phyloP scores from a whole-genome alignment of 2,797 vertebrate genomes.

The Poliocrania exsul region DNA sequence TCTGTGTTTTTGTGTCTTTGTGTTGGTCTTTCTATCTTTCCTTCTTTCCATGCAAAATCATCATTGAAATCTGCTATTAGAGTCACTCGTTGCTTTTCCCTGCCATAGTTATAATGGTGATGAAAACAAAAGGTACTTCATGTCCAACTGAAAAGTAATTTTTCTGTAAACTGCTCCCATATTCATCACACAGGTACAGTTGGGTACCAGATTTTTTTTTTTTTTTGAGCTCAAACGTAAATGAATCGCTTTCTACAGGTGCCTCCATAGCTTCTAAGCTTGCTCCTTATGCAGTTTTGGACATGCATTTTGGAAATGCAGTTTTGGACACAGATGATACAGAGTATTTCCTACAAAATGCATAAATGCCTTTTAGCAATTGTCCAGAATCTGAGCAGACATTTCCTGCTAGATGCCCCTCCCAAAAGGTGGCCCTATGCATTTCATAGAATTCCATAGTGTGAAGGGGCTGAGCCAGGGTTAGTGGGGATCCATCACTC shows the following conservation, averaged over 20 bases:
- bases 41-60: conserved; percentile 67
- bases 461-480: not conserved
- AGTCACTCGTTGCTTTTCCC: conserved; percentile 63
- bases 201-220: not conserved
- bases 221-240: conserved; percentile 17
- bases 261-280: conserved; percentile 59
- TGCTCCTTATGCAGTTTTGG: conserved; percentile 50
- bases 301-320: conserved; percentile 67
- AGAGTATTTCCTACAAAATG: conserved; percentile 4
- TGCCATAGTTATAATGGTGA: conserved; percentile 4
- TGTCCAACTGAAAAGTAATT: not conserved
- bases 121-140: conserved; percentile 39
- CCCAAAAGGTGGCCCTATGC: not conserved
- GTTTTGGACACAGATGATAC: conserved; percentile 61
- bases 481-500: not conserved
- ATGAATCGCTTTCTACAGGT: not conserved
- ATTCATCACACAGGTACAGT: not conserved
- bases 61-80: conserved; percentile 66
- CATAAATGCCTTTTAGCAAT: not conserved
- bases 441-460: not conserved
- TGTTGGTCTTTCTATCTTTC: conserved; percentile 65
- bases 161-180: conserved; percentile 9
- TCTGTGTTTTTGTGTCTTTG: conserved; percentile 65
- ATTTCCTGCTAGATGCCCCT: not conserved
- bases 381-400: conserved; percentile 1